Evolutionary conservation across 2,113 vertebrate species (phyloP).

Genomic region (Lota lota): DNA sequence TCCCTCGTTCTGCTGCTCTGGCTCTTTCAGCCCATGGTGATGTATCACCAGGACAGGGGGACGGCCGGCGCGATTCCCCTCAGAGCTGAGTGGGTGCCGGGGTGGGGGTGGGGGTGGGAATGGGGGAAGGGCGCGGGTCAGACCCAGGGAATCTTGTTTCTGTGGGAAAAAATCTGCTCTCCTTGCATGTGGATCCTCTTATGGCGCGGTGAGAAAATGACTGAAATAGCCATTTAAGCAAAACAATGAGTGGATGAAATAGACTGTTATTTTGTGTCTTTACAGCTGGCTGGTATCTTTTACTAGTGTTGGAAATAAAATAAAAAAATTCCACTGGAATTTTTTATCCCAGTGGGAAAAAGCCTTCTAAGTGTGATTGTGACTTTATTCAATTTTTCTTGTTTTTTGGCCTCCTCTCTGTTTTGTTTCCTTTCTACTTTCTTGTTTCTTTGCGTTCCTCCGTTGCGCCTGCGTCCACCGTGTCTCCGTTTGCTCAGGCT

Average conservation of each 20-base stretch:
- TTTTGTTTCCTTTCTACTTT: neutral
- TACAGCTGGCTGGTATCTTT: slow-evolving; percentile 30
- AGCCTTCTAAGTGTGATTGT: slow-evolving; percentile 29
- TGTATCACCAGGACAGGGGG: slow-evolving; percentile 21
- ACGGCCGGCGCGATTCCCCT: slow-evolving; percentile 34
- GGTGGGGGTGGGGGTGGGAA: slow-evolving; percentile 13
- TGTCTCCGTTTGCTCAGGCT: slow-evolving; percentile 18
- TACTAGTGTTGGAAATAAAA: slow-evolving; percentile 27
- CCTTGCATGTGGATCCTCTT: slow-evolving; percentile 26
- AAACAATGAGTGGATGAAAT: slow-evolving; percentile 11
- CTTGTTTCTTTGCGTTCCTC: no score
- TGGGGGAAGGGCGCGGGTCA: slow-evolving; percentile 41
- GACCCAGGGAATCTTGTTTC: slow-evolving; percentile 63
- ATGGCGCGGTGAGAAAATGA: slow-evolving; percentile 27
- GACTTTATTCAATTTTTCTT: neutral
- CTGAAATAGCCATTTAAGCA: slow-evolving; percentile 50
- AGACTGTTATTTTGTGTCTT: slow-evolving; percentile 9
- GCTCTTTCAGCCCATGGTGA: slow-evolving; percentile 21
- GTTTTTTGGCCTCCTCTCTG: slow-evolving; percentile 20
- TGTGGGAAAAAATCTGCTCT: slow-evolving; percentile 64
- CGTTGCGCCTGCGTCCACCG: no score
- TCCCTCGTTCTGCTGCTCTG: neutral
- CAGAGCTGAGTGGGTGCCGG: slow-evolving; percentile 47
- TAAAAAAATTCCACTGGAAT: slow-evolving; percentile 42
- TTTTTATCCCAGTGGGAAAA: slow-evolving; percentile 50